These are phyloP conservation scores for Sinocyclocheilus grahami DNA, from an alignment of 2,113 vertebrate genomes.

Conservation along the genomic window DNA sequence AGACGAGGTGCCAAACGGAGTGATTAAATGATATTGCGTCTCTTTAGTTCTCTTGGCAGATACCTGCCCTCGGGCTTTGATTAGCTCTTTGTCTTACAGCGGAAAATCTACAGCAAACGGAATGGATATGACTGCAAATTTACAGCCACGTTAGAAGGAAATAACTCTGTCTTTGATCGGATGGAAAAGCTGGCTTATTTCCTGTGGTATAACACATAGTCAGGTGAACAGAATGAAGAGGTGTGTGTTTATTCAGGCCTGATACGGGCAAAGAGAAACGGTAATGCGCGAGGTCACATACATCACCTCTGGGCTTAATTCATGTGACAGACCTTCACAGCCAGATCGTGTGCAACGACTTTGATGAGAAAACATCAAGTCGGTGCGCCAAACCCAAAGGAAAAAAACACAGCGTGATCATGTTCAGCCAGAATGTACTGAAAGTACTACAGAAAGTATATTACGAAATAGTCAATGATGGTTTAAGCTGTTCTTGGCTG, in stretches of 20 bases:
- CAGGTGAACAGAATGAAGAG: conserved; percentile 63
- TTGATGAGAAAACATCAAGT: not conserved
- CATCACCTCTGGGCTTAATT: conserved; percentile 29
- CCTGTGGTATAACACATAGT: conserved; percentile 63
- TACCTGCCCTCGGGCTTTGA: conserved; percentile 83
- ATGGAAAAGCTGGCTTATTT: conserved; percentile 61
- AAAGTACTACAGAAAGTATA: not conserved
- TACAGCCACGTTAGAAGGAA: conserved; percentile 67
- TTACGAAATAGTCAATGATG: not conserved
- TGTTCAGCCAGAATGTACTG: not conserved
- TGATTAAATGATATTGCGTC: conserved; percentile 85
- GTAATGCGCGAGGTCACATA: conserved; percentile 52
- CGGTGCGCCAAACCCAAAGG: not conserved
- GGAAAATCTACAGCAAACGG: conserved; percentile 76
- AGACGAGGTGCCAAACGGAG: conserved; percentile 70
- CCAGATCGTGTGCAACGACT: conserved; percentile 1
- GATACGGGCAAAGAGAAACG: conserved; percentile 57
- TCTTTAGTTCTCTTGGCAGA: conserved; percentile 83
- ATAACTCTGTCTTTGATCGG: conserved; percentile 68
- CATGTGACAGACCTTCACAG: conserved; percentile 14
- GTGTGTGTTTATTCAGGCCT: conserved; percentile 50
- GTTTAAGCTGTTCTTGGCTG: not conserved
- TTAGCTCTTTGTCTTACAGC: conserved; percentile 81
- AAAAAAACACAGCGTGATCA: not conserved
- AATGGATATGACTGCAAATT: conserved; percentile 71